Evolutionary conservation across 92 coral and sea anemone genomes (phyloP).

Genomic region (Hydrozoanthus gracilis): DNA sequence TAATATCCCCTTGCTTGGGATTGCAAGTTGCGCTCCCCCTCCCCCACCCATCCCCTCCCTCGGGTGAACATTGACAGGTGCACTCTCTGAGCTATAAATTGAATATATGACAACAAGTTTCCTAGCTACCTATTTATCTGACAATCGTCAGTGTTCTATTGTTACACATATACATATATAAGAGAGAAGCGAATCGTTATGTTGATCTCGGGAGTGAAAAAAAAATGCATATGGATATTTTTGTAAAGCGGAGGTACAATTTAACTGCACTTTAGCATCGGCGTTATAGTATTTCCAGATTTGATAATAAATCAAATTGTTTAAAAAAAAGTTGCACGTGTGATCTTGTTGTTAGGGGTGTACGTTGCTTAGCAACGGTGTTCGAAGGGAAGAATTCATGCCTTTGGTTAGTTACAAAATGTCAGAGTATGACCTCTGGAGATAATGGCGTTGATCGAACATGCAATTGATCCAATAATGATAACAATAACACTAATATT

Average conservation of each 20-base stretch:
- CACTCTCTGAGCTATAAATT: background rate
- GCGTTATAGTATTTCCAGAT: background rate
- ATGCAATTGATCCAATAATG: no score
- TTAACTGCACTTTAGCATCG: conserved; percentile 14
- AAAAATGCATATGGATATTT: conserved; percentile 38
- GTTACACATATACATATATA: conserved; percentile 18
- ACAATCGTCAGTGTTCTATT: conserved; percentile 4
- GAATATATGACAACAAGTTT: conserved; percentile 13
- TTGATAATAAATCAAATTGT: conserved; percentile 32
- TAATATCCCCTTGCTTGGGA: no score
- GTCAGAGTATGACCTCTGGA: no score
- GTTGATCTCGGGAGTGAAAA: conserved; percentile 24
- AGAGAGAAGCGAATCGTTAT: conserved; percentile 9
- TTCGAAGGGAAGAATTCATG: no score
- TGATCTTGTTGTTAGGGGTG: background rate
- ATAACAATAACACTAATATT: no score
- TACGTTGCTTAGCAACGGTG: no score
- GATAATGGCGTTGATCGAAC: no score
- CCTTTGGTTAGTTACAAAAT: no score
- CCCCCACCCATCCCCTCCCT: background rate
- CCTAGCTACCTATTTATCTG: conserved; percentile 43
- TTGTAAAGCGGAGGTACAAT: conserved; percentile 34
- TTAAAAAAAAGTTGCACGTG: background rate
- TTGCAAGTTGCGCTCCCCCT: background rate
- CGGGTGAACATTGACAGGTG: no score